A percentile compares a stretch with the other conserved stretches of the same genome.
phyloP scores from a whole-genome alignment of 2,888 invertebrate genomes.

The Caenorhabditis sulstoni region DNA sequence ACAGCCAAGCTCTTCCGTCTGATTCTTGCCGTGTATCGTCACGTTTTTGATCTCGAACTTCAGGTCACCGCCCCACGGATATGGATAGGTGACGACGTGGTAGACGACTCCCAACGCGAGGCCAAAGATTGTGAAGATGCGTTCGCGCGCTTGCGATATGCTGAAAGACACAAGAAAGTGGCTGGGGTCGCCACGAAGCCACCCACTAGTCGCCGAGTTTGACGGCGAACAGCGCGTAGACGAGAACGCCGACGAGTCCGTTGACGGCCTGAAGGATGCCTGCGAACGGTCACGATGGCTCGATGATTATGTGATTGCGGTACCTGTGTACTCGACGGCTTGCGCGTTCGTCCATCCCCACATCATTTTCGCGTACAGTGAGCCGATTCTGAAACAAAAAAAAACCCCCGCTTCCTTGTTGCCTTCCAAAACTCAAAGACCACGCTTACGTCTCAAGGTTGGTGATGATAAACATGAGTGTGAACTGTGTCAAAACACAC shows the following conservation, averaged over 20 bases:
- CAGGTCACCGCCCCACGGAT: slow-evolving; percentile 57
- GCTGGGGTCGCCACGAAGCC: background rate
- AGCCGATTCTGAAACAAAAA: slow-evolving; percentile 59
- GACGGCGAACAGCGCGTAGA: slow-evolving; percentile 63
- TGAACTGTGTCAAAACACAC: slow-evolving; percentile 68
- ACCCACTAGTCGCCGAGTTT: slow-evolving; percentile 66
- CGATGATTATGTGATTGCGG: background rate
- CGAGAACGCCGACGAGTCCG: slow-evolving; percentile 60
- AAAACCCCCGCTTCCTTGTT: too few species aligned
- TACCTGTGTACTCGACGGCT: slow-evolving; percentile 62
- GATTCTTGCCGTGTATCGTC: slow-evolving; percentile 47
- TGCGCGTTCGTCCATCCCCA: slow-evolving; percentile 68
- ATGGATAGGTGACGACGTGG: slow-evolving; percentile 67
- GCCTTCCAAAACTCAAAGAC: background rate
- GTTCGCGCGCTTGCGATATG: slow-evolving; percentile 61
- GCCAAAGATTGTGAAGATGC: slow-evolving; percentile 66
- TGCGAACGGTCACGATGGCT: too few species aligned
- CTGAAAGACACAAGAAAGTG: slow-evolving; percentile 25
- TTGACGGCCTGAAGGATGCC: slow-evolving; percentile 66
- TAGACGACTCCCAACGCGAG: slow-evolving; percentile 60
- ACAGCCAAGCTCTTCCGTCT: slow-evolving; percentile 61
- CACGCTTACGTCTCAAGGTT: slow-evolving; percentile 69
- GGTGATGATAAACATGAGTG: slow-evolving; percentile 70
- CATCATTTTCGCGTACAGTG: slow-evolving; percentile 68
- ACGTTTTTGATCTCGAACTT: slow-evolving; percentile 32